These are phyloP conservation scores for Branchipolynoe longqiensis DNA, from an alignment of 2,888 invertebrate genomes.

Conservation along the genomic window DNA sequence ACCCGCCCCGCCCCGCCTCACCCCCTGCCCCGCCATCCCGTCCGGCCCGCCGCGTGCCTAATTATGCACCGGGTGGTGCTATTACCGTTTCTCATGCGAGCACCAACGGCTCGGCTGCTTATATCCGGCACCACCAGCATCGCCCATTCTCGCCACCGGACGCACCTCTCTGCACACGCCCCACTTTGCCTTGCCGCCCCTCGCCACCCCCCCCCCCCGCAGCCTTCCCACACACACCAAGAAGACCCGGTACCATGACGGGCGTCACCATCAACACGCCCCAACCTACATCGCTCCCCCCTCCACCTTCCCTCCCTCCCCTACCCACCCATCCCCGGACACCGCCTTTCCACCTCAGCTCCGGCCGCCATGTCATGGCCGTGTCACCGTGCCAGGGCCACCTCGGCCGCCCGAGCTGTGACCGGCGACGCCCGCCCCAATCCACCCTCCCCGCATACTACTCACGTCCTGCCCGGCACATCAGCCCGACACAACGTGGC, in stretches of 20 bases:
- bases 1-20: not conserved
- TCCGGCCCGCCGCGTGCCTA: not conserved
- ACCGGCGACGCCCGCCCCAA: not conserved
- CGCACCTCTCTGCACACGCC: not conserved
- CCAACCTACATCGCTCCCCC: too few relatives aligned
- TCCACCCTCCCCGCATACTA: not conserved
- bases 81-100: conserved; percentile 54
- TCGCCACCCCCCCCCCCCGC: not conserved
- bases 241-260: not conserved
- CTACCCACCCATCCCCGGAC: not conserved
- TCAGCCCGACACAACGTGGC: not conserved
- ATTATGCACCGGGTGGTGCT: conserved; percentile 44
- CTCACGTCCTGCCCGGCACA: not conserved
- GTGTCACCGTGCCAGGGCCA: not conserved
- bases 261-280: too few relatives aligned
- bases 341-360: not conserved
- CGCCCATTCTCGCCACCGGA: too few relatives aligned
- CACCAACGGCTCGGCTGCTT: too few relatives aligned
- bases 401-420: not conserved
- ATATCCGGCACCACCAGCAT: too few relatives aligned
- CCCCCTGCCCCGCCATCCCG: not conserved
- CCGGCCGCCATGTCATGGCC: not conserved
- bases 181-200: not conserved
- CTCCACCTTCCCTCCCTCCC: too few relatives aligned
- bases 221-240: not conserved